Percentiles rank a stretch among this genome's conserved stretches.
phyloP scores from a whole-genome alignment of 2,113 vertebrate genomes.

The Chaetura pelagica region DNA sequence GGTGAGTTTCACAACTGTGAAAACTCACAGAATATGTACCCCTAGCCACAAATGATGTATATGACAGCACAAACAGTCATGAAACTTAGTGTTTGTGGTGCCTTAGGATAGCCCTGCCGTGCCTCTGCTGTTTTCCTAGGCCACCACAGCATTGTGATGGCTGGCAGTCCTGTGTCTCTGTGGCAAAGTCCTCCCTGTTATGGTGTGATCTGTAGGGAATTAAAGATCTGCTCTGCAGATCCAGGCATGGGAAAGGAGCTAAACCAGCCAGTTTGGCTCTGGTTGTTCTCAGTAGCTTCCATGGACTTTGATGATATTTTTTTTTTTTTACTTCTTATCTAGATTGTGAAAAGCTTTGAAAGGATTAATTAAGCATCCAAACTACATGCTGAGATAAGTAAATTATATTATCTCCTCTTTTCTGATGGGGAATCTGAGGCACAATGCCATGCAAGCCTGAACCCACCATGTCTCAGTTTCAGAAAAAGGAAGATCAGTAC shows the following conservation, averaged over 20 bases:
- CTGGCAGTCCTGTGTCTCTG: background rate
- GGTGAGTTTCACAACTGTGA: conserved; percentile 16
- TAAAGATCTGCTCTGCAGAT: background rate
- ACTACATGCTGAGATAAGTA: conserved; percentile 27
- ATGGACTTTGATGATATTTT: background rate
- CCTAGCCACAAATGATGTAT: background rate
- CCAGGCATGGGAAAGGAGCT: background rate
- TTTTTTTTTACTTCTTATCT: conserved; percentile 28
- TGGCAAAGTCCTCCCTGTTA: background rate
- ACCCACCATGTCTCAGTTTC: background rate
- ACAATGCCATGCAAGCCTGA: background rate
- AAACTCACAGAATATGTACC: conserved; percentile 5
- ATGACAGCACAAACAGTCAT: background rate
- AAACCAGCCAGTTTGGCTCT: background rate
- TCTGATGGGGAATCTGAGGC: background rate
- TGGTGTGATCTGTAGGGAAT: background rate
- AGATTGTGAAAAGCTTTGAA: conserved; percentile 34
- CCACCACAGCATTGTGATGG: background rate
- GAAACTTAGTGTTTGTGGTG: background rate
- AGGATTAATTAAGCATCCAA: conserved; percentile 53
- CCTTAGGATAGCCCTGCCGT: background rate
- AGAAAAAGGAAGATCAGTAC: conserved; percentile 7
- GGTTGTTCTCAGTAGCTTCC: background rate
- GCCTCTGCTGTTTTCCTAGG: background rate
- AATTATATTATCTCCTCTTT: conserved; percentile 7